Conservation (phyloP, 2,797 vertebrate genomes). For the Thripadectes ignobilis region DNA sequence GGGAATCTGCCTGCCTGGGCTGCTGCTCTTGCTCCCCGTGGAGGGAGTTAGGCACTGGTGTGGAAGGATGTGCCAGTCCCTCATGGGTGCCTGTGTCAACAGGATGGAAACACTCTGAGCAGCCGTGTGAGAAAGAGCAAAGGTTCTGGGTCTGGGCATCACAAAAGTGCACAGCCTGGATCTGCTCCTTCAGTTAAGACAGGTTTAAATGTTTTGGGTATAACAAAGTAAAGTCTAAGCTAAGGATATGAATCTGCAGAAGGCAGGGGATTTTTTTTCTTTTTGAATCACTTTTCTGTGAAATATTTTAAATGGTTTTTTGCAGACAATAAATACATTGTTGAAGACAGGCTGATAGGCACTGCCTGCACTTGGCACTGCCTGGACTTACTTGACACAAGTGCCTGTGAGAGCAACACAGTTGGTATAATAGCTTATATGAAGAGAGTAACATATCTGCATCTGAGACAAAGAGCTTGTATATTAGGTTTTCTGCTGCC, state of each 20-base stretch:
- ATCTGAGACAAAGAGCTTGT: not conserved
- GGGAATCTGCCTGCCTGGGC: not conserved
- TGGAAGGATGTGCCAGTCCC: not conserved
- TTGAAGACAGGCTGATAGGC: not conserved
- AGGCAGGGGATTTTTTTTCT: not conserved
- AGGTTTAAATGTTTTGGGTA: not conserved
- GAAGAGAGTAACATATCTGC: not conserved
- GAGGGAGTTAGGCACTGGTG: rapidly evolving
- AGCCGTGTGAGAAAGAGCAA: not conserved
- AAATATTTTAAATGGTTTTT: not conserved
- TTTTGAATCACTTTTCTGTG: not conserved
- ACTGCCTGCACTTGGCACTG: not conserved
- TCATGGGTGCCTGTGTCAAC: rapidly evolving
- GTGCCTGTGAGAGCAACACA: not conserved
- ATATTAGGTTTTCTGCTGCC: not conserved
- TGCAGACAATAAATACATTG: not conserved
- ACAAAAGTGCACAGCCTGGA: not conserved
- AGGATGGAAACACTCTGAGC: not conserved
- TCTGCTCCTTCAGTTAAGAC: not conserved
- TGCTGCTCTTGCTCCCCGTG: not conserved
- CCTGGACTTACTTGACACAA: not conserved
- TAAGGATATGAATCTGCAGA: not conserved
- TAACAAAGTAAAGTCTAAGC: not conserved
- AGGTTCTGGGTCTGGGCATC: not conserved
- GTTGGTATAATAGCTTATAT: not conserved